A percentile compares a stretch with the other conserved stretches of the same genome.
These are phyloP conservation scores for Sebastes nivosus DNA, from an alignment of 2,797 vertebrate genomes.

Conservation along the genomic window DNA sequence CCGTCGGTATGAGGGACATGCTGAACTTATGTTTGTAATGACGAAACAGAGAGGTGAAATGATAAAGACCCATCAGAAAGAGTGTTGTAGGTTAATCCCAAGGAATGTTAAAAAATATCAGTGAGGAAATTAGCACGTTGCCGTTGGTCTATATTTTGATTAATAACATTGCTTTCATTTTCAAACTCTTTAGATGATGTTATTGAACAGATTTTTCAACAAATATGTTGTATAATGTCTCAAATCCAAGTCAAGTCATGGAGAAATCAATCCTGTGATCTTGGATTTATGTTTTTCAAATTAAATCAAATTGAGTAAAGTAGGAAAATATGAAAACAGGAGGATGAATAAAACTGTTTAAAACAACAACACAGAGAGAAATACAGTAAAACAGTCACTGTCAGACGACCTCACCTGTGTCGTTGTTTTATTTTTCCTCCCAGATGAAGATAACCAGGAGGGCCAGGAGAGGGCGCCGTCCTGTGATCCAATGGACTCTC, in stretches of 20 bases:
- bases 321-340: background rate
- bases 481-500: slow-evolving; percentile 82
- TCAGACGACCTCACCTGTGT: background rate
- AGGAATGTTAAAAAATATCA: background rate
- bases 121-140: background rate
- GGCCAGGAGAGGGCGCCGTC: slow-evolving; percentile 64
- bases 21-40: background rate
- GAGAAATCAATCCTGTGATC: no score
- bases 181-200: no score
- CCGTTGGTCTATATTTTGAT: background rate
- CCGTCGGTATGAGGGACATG: no score
- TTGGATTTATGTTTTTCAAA: no score
- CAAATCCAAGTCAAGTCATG: no score
- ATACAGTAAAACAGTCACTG: background rate
- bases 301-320: background rate
- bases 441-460: slow-evolving; percentile 81
- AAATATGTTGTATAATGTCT: no score
- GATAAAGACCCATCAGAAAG: background rate
- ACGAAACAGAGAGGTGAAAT: background rate
- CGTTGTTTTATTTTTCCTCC: background rate
- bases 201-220: no score
- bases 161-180: background rate
- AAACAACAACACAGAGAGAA: background rate
- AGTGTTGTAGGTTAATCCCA: background rate
- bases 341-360: background rate